A percentile compares a stretch with the other conserved stretches of the same genome.
These are phyloP conservation scores for Eretmochelys imbricata DNA, from an alignment of 2,113 vertebrate species.

Conservation along the genomic window DNA sequence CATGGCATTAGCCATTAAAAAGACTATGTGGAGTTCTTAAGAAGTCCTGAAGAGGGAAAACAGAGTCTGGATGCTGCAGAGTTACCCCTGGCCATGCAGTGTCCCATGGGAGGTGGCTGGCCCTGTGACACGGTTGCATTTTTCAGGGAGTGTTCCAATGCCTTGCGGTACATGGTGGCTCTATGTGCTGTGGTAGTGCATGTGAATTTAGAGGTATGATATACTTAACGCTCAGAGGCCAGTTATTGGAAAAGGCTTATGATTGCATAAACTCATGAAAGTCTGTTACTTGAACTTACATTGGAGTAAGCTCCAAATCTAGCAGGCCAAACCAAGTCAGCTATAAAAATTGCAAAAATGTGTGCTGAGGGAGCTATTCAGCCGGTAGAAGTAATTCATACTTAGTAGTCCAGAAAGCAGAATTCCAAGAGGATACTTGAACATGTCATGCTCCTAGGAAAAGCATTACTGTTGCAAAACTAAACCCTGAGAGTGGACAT, in stretches of 20 bases:
- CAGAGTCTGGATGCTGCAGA: not conserved
- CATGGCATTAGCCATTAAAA: not conserved
- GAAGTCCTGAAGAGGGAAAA: not conserved
- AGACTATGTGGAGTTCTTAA: not conserved
- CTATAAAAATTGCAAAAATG: conserved; percentile 39
- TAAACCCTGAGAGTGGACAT: conserved; percentile 18
- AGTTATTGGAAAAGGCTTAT: not conserved
- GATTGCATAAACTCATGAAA: not conserved
- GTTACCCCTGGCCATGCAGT: not conserved
- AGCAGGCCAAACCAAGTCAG: conserved; percentile 13
- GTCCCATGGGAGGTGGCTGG: not conserved
- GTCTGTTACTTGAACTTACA: conserved; percentile 26
- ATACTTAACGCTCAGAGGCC: not conserved
- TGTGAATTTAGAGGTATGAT: not conserved
- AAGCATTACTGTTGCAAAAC: conserved; percentile 29
- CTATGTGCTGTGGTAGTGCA: not conserved
- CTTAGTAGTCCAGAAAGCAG: conserved; percentile 45
- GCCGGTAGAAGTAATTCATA: conserved; percentile 62
- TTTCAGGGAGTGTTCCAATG: not conserved
- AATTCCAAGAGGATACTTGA: conserved; percentile 28
- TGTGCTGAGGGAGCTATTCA: conserved; percentile 9
- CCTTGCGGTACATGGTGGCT: fast-evolving
- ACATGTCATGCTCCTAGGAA: conserved; percentile 30
- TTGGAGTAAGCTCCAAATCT: conserved; percentile 7
- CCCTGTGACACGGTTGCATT: fast-evolving